Conservation (phyloP, 1,140 invertebrate species). For the Procambarus clarkii region DNA sequence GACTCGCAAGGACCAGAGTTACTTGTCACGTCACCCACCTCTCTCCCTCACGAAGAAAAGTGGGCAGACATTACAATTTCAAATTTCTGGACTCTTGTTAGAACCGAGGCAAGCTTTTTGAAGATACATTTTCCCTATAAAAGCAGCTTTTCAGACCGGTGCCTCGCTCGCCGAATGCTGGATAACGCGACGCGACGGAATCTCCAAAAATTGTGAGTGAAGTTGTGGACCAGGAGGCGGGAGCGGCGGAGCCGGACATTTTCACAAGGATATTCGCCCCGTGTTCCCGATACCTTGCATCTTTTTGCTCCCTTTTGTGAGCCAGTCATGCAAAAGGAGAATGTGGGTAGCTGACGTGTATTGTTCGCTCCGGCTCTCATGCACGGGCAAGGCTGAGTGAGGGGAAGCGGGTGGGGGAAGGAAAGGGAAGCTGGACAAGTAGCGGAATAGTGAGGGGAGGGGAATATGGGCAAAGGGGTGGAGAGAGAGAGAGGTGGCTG, state of each 20-base stretch:
- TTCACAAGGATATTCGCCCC: neutral
- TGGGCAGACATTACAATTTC: slow-evolving; percentile 47
- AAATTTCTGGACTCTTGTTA: slow-evolving; percentile 54
- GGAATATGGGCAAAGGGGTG: neutral
- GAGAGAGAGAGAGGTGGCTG: neutral
- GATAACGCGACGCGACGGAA: slow-evolving; percentile 31
- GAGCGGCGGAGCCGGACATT: neutral
- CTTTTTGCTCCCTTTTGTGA: slow-evolving; percentile 35
- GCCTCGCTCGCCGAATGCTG: slow-evolving; percentile 33
- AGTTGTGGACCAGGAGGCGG: neutral
- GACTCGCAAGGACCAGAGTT: neutral
- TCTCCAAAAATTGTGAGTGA: slow-evolving; percentile 7
- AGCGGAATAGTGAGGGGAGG: neutral
- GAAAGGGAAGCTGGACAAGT: too few relatives aligned
- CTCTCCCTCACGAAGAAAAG: slow-evolving; percentile 25
- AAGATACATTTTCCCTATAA: slow-evolving; percentile 60
- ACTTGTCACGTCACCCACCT: neutral
- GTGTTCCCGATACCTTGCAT: slow-evolving; percentile 36
- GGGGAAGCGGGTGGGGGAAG: neutral
- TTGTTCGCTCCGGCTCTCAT: slow-evolving; percentile 10
- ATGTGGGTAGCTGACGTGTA: slow-evolving; percentile 45
- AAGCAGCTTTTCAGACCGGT: slow-evolving; percentile 47
- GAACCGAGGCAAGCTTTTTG: slow-evolving; percentile 52
- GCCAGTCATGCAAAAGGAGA: slow-evolving; percentile 44
- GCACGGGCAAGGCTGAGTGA: neutral